A percentile compares a stretch with the other conserved stretches of the same genome.
phyloP scores from a whole-genome alignment of 2,113 vertebrate species.

The Symphodus melops region DNA sequence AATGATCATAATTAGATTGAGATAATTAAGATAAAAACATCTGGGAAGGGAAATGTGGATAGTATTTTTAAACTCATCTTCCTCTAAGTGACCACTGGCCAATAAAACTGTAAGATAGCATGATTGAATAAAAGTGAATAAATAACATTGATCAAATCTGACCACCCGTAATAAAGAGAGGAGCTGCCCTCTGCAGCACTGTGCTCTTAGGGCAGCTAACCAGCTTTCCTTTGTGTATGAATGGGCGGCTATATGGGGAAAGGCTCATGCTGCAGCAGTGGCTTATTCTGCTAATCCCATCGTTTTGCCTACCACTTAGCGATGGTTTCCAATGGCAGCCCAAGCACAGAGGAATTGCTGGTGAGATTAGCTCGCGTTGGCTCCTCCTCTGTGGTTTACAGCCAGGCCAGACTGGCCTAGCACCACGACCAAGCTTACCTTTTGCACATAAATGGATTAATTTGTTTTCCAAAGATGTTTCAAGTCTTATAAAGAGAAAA shows the following conservation, averaged over 20 bases:
- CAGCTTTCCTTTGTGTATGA: conserved; percentile 77
- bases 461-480: conserved; percentile 46
- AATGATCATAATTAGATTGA: background rate
- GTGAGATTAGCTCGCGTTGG: conserved; percentile 78
- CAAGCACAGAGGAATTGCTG: conserved; percentile 61
- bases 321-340: conserved; percentile 67
- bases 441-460: conserved; percentile 70
- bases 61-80: too few relatives aligned
- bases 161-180: conserved; percentile 6
- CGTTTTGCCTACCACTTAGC: conserved; percentile 69
- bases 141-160: too few relatives aligned
- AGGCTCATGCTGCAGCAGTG: conserved; percentile 75
- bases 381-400: conserved; percentile 71
- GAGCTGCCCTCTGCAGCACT: conserved; percentile 3
- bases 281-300: conserved; percentile 84
- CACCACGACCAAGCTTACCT: conserved; percentile 38
- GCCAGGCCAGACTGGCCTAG: conserved; percentile 39
- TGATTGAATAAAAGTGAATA: too few relatives aligned
- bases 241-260: conserved; percentile 82
- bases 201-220: conserved; percentile 51
- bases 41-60: too few relatives aligned
- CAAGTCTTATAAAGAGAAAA: conserved; percentile 40
- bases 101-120: too few relatives aligned
- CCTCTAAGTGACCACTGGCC: too few relatives aligned
- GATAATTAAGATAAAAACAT: too few relatives aligned